phyloP scores from a whole-genome alignment of 2,888 invertebrate species.

The Megamerina dolium region DNA sequence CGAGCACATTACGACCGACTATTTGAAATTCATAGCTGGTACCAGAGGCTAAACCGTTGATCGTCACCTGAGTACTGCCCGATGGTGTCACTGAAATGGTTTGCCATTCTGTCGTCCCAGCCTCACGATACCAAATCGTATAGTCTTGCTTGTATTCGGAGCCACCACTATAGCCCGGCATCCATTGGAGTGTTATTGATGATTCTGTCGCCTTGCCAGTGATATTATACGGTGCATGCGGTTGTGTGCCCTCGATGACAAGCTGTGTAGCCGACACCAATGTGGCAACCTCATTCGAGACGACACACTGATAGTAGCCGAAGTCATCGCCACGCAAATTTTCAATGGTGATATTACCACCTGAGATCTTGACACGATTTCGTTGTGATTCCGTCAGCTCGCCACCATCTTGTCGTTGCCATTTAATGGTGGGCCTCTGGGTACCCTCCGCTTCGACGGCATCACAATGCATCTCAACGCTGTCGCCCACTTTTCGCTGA shows the following conservation, averaged over 20 bases:
- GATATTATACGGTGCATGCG: conserved; percentile 94
- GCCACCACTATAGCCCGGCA: conserved; percentile 92
- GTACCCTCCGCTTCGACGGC: conserved; percentile 89
- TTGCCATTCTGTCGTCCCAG: conserved; percentile 84
- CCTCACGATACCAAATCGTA: conserved; percentile 89
- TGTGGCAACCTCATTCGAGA: conserved; percentile 92
- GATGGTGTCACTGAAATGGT: conserved; percentile 90
- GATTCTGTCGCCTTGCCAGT: conserved; percentile 85
- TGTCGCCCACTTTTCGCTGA: conserved; percentile 83
- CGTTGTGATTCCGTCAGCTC: conserved; percentile 65
- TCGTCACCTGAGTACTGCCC: conserved; percentile 81
- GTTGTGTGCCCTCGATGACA: conserved; percentile 90
- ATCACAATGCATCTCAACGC: conserved; percentile 92
- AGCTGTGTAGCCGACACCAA: conserved; percentile 84
- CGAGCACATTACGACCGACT: conserved; percentile 87
- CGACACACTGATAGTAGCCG: conserved; percentile 93
- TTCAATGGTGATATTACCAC: conserved; percentile 88
- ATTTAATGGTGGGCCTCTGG: conserved; percentile 81
- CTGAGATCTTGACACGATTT: conserved; percentile 68
- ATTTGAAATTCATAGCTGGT: conserved; percentile 95
- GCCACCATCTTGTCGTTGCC: conserved; percentile 79
- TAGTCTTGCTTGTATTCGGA: conserved; percentile 93
- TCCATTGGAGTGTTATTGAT: conserved; percentile 84
- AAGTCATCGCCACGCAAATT: conserved; percentile 83
- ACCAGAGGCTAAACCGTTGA: conserved; percentile 83